Percentiles rank a stretch among this genome's conserved stretches.
phyloP scores from a whole-genome alignment of 2,113 vertebrate species.

The Pachycephala philippinensis region DNA sequence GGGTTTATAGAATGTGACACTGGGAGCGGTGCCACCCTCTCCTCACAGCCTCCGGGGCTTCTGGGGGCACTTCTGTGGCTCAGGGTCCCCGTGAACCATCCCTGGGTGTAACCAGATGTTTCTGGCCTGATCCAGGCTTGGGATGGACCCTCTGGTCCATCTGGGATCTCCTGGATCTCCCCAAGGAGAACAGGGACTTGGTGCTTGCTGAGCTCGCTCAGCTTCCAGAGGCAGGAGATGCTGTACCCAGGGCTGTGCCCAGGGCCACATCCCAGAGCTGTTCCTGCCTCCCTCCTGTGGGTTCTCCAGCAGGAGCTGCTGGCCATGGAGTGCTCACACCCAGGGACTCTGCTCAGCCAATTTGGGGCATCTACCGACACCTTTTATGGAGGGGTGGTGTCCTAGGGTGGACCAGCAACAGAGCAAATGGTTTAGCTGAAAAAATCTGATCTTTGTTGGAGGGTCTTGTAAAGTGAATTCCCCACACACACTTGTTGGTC shows the following conservation, averaged over 20 bases:
- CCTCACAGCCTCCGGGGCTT: background rate
- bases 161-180: background rate
- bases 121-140: background rate
- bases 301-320: background rate
- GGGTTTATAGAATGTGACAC: background rate
- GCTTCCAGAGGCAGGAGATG: background rate
- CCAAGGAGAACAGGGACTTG: rapidly evolving
- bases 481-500: background rate
- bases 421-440: background rate
- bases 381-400: background rate
- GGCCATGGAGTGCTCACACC: too few species aligned
- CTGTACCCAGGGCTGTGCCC: rapidly evolving
- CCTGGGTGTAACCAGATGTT: rapidly evolving
- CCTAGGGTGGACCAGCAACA: background rate
- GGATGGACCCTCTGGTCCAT: background rate
- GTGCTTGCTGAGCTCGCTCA: background rate
- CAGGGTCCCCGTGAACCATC: background rate
- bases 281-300: background rate
- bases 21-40: background rate
- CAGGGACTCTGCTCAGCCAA: background rate
- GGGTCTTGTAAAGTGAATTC: background rate
- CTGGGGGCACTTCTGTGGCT: background rate
- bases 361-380: background rate
- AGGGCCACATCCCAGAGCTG: background rate
- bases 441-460: background rate